Conservation (phyloP, 37 sponge, comb jelly and placozoan species). For the Eunapius fragilis region DNA sequence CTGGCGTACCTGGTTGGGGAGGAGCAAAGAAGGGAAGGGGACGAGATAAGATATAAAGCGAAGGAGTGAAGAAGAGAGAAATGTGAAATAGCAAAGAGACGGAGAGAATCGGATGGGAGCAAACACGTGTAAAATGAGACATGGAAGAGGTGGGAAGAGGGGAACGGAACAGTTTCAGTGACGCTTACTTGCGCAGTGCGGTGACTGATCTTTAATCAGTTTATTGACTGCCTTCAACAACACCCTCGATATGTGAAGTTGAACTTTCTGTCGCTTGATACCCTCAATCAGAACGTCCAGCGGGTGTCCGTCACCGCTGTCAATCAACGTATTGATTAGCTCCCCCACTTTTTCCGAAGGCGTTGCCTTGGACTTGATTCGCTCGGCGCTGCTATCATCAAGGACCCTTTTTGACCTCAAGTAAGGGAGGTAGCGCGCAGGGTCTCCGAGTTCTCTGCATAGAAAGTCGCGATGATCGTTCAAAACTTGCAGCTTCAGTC, state of each 20-base stretch:
- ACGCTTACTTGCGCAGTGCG: neutral
- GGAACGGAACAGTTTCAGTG: neutral
- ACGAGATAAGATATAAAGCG: too few species aligned
- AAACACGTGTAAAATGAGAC: too few species aligned
- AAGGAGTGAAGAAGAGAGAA: too few species aligned
- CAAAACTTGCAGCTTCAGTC: constrained; percentile 41
- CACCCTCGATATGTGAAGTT: constrained; percentile 58
- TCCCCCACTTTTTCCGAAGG: constrained; percentile 11
- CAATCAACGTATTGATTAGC: constrained; percentile 8
- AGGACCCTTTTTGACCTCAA: constrained; percentile 49
- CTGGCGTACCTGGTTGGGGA: too few species aligned
- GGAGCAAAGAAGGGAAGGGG: too few species aligned
- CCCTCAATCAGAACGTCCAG: constrained; percentile 60
- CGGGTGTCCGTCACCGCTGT: constrained; percentile 16
- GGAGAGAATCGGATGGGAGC: too few species aligned
- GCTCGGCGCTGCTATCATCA: constrained; percentile 12
- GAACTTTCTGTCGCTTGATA: constrained; percentile 53
- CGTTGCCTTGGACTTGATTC: constrained; percentile 44
- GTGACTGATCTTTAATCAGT: neutral
- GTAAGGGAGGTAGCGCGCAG: constrained; percentile 55
- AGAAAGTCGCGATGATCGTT: constrained; percentile 24
- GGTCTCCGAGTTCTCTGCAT: constrained; percentile 62
- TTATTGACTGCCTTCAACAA: constrained; percentile 32
- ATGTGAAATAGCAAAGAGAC: too few species aligned
- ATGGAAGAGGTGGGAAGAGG: too few species aligned